Percentiles rank a stretch among this genome's conserved stretches.
phyloP scores from a whole-genome alignment of 1,140 invertebrate genomes.

The Drosophila orosa region DNA sequence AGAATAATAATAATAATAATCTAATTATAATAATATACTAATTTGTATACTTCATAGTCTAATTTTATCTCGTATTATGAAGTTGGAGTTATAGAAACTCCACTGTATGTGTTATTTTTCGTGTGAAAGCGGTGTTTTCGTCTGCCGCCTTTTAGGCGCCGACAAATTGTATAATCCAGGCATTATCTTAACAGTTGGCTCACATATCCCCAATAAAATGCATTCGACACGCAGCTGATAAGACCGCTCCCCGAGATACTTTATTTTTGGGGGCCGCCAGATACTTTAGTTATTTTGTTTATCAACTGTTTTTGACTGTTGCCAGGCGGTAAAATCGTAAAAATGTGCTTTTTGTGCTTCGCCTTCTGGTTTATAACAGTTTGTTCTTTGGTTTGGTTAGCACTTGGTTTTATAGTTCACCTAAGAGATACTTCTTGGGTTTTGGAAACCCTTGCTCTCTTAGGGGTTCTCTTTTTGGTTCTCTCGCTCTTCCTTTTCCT shows the following conservation, averaged over 20 bases:
- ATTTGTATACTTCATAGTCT: not conserved
- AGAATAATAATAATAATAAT: too few relatives aligned
- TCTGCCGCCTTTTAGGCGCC: slow-evolving; percentile 77
- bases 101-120: slow-evolving; percentile 25
- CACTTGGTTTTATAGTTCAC: slow-evolving; percentile 18
- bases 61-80: not conserved
- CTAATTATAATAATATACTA: too few relatives aligned
- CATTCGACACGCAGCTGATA: slow-evolving; percentile 55
- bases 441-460: slow-evolving; percentile 10
- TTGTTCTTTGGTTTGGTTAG: slow-evolving; percentile 34
- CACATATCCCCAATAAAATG: slow-evolving; percentile 34
- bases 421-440: slow-evolving; percentile 34
- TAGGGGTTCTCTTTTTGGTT: not conserved
- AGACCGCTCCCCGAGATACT: slow-evolving; percentile 26
- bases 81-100: not conserved
- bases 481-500: slow-evolving; percentile 9
- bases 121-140: slow-evolving; percentile 47
- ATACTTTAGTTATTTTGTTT: slow-evolving; percentile 54
- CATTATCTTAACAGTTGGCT: slow-evolving; percentile 49
- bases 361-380: slow-evolving; percentile 59
- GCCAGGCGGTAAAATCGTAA: slow-evolving; percentile 52
- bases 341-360: slow-evolving; percentile 39
- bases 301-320: slow-evolving; percentile 38
- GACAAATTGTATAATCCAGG: slow-evolving; percentile 42
- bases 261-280: slow-evolving; percentile 19